Conservation (phyloP, 2,113 vertebrate genomes). For the Sander vitreus region DNA sequence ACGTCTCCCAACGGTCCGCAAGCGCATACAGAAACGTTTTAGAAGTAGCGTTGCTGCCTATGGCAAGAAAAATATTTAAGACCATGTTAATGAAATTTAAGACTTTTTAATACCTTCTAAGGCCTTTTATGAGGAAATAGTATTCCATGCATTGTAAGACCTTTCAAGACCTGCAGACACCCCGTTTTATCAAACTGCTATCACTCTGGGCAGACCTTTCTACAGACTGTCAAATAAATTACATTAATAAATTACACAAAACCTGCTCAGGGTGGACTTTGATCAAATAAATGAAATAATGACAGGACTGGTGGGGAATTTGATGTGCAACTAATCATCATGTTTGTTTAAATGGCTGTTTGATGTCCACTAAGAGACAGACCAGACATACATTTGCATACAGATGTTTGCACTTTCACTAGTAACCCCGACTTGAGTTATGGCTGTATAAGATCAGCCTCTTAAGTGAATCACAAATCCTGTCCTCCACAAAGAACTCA, state of each 20-base stretch:
- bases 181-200: neutral
- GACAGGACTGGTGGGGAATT: neutral
- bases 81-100: neutral
- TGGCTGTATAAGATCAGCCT: constrained; percentile 10
- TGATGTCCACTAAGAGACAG: neutral
- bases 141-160: neutral
- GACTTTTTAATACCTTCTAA: neutral
- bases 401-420: neutral
- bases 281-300: neutral
- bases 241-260: neutral
- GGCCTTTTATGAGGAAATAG: neutral
- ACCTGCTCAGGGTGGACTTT: neutral
- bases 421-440: constrained; percentile 1
- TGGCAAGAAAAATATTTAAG: neutral
- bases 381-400: neutral
- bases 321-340: neutral
- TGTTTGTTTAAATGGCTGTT: neutral
- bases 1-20: neutral
- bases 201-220: neutral
- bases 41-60: neutral
- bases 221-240: neutral
- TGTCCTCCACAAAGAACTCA: constrained; percentile 11
- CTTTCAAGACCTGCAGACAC: neutral
- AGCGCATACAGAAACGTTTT: neutral
- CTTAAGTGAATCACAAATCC: constrained; percentile 43